Evolutionary conservation across 2,888 invertebrate genomes (phyloP).

Genomic region (Himalopsyche kuldschensis): DNA sequence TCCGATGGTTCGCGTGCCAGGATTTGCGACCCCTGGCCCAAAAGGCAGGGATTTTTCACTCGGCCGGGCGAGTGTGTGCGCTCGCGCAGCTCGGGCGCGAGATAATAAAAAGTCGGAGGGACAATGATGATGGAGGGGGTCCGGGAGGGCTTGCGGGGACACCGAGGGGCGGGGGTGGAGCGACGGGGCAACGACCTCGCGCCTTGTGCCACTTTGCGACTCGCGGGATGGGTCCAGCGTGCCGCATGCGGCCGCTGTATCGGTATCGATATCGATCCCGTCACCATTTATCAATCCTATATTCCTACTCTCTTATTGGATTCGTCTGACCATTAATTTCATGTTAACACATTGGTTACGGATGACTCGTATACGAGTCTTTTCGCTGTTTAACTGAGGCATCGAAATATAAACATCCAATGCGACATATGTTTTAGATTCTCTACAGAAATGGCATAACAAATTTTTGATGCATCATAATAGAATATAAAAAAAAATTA

Average conservation of each 20-base stretch:
- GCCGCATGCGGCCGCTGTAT: background rate
- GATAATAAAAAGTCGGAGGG: constrained; percentile 2
- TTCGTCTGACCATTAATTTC: too few species aligned
- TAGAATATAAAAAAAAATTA: too few species aligned
- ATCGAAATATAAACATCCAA: too few species aligned
- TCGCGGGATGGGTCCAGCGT: background rate
- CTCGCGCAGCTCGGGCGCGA: background rate
- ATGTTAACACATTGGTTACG: too few species aligned
- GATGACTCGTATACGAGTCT: too few species aligned
- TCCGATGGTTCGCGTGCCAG: background rate
- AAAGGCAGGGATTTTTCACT: background rate
- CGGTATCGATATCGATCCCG: background rate
- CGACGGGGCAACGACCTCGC: constrained; percentile 15
- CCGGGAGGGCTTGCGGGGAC: background rate
- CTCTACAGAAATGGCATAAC: too few species aligned
- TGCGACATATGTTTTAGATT: too few species aligned
- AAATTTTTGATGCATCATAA: too few species aligned
- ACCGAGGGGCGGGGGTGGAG: background rate
- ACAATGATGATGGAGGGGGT: background rate
- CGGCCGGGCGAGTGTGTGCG: background rate
- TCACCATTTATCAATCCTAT: too few species aligned
- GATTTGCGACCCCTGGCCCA: background rate
- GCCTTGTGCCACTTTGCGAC: constrained; percentile 19
- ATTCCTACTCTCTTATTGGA: too few species aligned
- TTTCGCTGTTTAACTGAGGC: too few species aligned